Evolutionary conservation across 2,888 invertebrate genomes (phyloP), one percentile per base, ranked within the genome.

Genomic region (Keiferia lycopersicella): DNA sequence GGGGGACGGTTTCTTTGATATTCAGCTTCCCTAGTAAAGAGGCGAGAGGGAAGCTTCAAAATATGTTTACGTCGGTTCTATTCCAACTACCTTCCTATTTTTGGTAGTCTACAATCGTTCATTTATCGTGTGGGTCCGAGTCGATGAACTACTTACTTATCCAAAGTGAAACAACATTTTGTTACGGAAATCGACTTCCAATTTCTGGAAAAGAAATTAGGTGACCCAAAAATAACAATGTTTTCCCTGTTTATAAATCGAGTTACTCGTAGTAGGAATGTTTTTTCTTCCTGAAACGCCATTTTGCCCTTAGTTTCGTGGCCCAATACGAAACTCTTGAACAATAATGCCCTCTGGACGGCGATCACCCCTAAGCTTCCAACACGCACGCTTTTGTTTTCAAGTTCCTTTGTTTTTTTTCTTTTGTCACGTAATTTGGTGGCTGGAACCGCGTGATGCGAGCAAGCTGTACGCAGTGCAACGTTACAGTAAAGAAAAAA

Each of bases 301-400:
- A 20, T 51, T 18, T 34, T 56, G 0, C 11, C 56, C 26, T 7
- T 1, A 14, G n/a, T 41, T 60, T 45, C n/a, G 45, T 60, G 60
- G 60, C 60, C 60, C 45, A 12, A 53, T 14, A 53, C 26, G 22
- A 59, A 41, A 20, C 45, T 60, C 60, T 45, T 45, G 60, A 45
- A 60, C 60, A 78, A 88, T 87, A 88, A 88, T 84, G 78, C 74
- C 66, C 30, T 34, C 45, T 61, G 67, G 66, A 67, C 65, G 67
- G 68, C 76, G 79, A 79, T 80, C 81, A 79, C 12, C n/a, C 60
- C 45, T 38, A 45, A 59, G 59, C 79, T 71, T 77, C 77, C 81
- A 78, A 81, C 84, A 84, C 79, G 81, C 77, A 73, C 76, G 76
- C 83, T 75, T 81, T 88, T 87, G 86, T 88, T 81, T 73, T 64